Evolutionary conservation across 2,888 invertebrate genomes (phyloP).

Genomic region (Neoascia interrupta): DNA sequence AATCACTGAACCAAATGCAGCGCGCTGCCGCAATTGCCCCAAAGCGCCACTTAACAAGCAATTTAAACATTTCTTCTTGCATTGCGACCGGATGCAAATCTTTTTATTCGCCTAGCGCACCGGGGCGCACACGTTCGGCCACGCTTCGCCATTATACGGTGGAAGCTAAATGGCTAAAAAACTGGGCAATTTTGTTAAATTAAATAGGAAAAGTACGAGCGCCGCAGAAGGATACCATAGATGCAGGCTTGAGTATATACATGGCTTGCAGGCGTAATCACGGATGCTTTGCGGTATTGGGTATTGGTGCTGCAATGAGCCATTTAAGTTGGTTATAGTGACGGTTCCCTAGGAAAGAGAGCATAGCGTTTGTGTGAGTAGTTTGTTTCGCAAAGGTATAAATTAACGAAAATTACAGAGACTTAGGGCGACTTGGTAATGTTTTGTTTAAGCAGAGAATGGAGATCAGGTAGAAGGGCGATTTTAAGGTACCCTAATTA

Average conservation of each 20-base stretch:
- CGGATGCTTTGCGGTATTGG: slow-evolving; percentile 41
- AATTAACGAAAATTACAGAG: slow-evolving; percentile 20
- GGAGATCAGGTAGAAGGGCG: too few relatives aligned
- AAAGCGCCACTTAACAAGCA: slow-evolving; percentile 70
- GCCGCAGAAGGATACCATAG: slow-evolving; percentile 27
- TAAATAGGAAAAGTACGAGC: slow-evolving; percentile 56
- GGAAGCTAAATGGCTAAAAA: slow-evolving; percentile 24
- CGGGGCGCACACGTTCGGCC: slow-evolving; percentile 19
- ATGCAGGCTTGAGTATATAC: slow-evolving; percentile 11
- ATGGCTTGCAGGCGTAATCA: slow-evolving; percentile 61
- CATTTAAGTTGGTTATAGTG: slow-evolving; percentile 1
- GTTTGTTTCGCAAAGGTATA: background rate
- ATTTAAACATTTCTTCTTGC: slow-evolving; percentile 61
- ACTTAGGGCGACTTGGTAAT: too few relatives aligned
- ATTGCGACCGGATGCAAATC: slow-evolving; percentile 68
- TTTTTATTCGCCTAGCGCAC: slow-evolving; percentile 50
- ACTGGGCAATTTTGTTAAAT: slow-evolving; percentile 61
- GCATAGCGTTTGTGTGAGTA: background rate
- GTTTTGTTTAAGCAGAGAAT: too few relatives aligned
- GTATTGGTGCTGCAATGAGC: slow-evolving; percentile 29
- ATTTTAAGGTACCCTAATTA: too few relatives aligned
- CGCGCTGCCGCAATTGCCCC: slow-evolving; percentile 61
- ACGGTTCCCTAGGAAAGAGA: background rate
- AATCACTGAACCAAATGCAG: slow-evolving; percentile 53
- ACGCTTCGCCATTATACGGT: background rate